Evolutionary conservation across 92 coral and sea anemone genomes (phyloP).

Genomic region (Epizoanthus ramosus): DNA sequence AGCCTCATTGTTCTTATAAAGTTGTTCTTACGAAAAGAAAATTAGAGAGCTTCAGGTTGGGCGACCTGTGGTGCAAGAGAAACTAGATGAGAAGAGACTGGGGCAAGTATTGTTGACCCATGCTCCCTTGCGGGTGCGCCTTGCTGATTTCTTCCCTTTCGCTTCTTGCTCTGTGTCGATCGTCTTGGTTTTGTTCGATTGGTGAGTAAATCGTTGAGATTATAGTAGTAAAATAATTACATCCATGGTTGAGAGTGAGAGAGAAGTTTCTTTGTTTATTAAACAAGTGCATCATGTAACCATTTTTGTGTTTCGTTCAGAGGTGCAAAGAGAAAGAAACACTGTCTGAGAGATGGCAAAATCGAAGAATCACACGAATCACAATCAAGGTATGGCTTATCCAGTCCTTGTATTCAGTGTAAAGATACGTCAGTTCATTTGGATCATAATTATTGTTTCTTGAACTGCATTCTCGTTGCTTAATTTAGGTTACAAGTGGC

Average conservation of each 20-base stretch:
- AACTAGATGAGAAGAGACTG: neutral
- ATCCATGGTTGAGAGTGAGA: constrained; percentile 1
- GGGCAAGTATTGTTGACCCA: constrained; percentile 23
- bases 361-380: constrained; percentile 99
- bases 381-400: constrained; percentile 84
- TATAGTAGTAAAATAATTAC: constrained; percentile 8
- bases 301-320: constrained; percentile 3
- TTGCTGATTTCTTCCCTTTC: constrained; percentile 13
- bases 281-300: neutral
- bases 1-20: too few relatives aligned
- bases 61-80: too few relatives aligned
- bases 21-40: too few relatives aligned
- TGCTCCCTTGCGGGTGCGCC: constrained; percentile 37
- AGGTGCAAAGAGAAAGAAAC: neutral
- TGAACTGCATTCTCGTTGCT: neutral
- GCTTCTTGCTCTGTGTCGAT: constrained; percentile 12
- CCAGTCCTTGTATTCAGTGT: too few relatives aligned
- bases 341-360: constrained; percentile 76
- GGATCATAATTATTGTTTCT: neutral
- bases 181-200: neutral
- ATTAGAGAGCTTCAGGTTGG: too few relatives aligned
- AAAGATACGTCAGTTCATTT: neutral
- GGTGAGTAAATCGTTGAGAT: constrained; percentile 15
- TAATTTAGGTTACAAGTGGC: constrained; percentile 84
- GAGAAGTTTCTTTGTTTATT: neutral